Evolutionary conservation across 2,113 vertebrate genomes (phyloP).

Genomic region (Microcebus lehilahytsara): DNA sequence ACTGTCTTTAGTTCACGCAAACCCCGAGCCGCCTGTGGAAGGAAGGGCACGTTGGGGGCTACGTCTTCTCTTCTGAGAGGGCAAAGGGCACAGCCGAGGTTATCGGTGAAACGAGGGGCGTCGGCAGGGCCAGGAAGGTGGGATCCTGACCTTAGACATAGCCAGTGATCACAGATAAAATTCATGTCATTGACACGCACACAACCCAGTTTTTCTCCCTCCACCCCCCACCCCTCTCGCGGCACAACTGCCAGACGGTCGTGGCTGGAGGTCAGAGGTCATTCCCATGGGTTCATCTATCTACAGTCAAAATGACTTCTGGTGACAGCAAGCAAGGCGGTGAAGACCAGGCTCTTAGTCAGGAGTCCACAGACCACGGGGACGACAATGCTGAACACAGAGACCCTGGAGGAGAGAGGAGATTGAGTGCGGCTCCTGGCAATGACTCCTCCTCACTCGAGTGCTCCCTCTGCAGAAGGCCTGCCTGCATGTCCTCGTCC

Average conservation of each 20-base stretch:
- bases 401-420: constrained; percentile 3
- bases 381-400: neutral
- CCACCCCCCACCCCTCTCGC: neutral
- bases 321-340: constrained; percentile 19
- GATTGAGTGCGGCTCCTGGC: rapidly evolving
- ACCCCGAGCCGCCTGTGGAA: neutral
- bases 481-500: neutral
- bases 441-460: rapidly evolving
- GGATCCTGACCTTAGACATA: neutral
- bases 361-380: constrained; percentile 14
- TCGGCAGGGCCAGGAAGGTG: neutral
- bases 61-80: neutral
- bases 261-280: neutral
- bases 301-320: constrained; percentile 23
- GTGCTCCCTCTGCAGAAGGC: rapidly evolving
- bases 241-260: neutral
- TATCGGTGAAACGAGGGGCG: neutral
- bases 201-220: rapidly evolving
- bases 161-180: neutral
- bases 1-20: neutral
- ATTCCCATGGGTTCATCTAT: neutral
- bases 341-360: constrained; percentile 66
- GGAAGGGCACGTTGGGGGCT: no score
- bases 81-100: neutral
- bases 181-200: neutral